A percentile compares a stretch with the other conserved stretches of the same genome.
phyloP scores from a whole-genome alignment of 2,113 vertebrate species.

The Coregonus clupeaformis region DNA sequence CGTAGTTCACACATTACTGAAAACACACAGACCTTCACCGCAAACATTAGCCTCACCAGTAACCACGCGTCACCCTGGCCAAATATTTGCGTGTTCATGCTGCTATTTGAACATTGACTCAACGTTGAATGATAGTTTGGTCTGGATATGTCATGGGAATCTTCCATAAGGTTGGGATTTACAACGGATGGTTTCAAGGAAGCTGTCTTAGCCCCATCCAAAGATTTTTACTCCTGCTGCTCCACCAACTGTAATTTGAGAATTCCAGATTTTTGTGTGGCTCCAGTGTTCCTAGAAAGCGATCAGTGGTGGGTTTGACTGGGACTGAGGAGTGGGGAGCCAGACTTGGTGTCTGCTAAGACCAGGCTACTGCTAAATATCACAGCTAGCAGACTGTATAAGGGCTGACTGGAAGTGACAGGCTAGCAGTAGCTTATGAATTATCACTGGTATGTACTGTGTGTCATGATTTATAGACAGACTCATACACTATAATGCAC shows the following conservation, averaged over 20 bases:
- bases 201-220: background rate
- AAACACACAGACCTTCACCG: conserved; percentile 30
- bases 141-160: no score
- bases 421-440: no score
- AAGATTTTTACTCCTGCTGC: conserved; percentile 35
- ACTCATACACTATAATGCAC: no score
- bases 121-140: background rate
- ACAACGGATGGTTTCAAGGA: background rate
- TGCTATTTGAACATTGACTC: background rate
- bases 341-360: conserved; percentile 62
- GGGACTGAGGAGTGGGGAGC: conserved; percentile 6
- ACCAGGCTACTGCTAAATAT: no score
- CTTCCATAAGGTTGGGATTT: background rate
- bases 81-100: background rate
- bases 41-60: conserved; percentile 25
- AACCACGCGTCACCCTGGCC: background rate
- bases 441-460: no score
- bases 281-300: conserved; percentile 59
- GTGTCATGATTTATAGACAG: no score
- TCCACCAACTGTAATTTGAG: conserved; percentile 63
- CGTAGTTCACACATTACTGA: conserved; percentile 45
- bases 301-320: conserved; percentile 52
- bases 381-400: no score
- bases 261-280: conserved; percentile 55
- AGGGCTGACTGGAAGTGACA: no score